Conservation (phyloP, 2,113 vertebrate species). For the Isurus oxyrinchus region DNA sequence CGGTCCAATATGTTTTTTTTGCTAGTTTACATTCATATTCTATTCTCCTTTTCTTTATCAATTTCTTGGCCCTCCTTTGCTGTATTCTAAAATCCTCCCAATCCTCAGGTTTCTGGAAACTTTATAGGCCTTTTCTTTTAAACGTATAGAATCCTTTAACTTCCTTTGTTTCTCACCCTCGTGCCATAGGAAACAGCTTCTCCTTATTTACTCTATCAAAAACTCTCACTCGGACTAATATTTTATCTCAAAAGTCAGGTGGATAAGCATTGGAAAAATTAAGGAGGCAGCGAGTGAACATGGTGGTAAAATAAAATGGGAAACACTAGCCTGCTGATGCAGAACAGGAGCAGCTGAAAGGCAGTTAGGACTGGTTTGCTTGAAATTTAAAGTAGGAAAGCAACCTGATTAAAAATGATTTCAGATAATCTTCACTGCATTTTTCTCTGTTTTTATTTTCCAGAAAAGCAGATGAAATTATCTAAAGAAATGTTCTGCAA, state of each 20-base stretch:
- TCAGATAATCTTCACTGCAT: neutral
- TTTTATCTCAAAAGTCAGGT: too few relatives aligned
- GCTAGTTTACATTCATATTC: too few relatives aligned
- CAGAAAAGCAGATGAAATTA: constrained; percentile 17
- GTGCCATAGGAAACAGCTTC: neutral
- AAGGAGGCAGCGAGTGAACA: neutral
- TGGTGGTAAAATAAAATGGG: neutral
- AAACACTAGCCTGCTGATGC: neutral
- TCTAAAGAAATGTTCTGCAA: neutral
- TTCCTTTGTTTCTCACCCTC: neutral
- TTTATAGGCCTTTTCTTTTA: too few relatives aligned
- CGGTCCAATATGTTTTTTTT: too few relatives aligned
- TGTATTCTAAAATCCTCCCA: too few relatives aligned
- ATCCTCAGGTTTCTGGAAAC: too few relatives aligned
- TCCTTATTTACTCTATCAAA: neutral
- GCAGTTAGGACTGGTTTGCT: neutral
- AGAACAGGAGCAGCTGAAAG: neutral
- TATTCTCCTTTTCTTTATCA: too few relatives aligned
- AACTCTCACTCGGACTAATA: too few relatives aligned
- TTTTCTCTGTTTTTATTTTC: constrained; percentile 3
- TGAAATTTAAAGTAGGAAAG: neutral
- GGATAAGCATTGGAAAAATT: neutral
- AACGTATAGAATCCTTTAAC: too few relatives aligned
- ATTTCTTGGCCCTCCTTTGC: too few relatives aligned
- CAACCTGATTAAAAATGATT: neutral